Evolutionary conservation across 1,140 invertebrate species (phyloP).

Genomic region (Drosophila navojoa): DNA sequence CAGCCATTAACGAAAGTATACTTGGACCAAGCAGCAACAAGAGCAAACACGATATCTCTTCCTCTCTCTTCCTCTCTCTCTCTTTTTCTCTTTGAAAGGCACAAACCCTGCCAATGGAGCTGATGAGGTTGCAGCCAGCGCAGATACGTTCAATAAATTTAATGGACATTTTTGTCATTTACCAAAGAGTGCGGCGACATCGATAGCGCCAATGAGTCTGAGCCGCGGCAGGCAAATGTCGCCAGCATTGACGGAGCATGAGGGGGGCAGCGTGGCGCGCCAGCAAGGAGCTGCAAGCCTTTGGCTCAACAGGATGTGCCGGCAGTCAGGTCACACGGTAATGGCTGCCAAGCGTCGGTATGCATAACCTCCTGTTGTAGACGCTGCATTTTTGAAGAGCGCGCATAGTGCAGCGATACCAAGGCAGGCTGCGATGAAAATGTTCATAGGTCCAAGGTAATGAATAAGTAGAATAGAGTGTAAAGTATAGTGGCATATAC

Average conservation of each 20-base stretch:
- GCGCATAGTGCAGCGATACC: background rate
- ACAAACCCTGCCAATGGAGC: background rate
- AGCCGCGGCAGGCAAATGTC: background rate
- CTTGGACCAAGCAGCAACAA: background rate
- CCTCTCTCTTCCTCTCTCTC: too few species aligned
- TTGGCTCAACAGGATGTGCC: slow-evolving; percentile 8
- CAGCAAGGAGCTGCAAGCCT: slow-evolving; percentile 14
- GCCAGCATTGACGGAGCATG: background rate
- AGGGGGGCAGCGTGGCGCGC: background rate
- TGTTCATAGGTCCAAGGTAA: too few species aligned
- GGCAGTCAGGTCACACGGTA: background rate
- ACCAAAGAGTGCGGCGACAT: slow-evolving; percentile 29
- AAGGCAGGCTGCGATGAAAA: too few species aligned
- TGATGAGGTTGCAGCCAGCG: slow-evolving; percentile 6
- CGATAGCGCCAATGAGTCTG: slow-evolving; percentile 44
- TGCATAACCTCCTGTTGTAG: slow-evolving; percentile 23
- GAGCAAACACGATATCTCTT: too few species aligned
- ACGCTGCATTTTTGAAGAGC: background rate
- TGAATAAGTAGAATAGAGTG: too few species aligned
- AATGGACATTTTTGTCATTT: slow-evolving; percentile 70
- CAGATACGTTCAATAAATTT: slow-evolving; percentile 51
- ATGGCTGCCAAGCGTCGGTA: slow-evolving; percentile 3
- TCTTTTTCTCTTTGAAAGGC: background rate
- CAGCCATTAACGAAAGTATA: slow-evolving; percentile 27
- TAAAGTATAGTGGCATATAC: too few species aligned